Conservation (phyloP, 2,797 vertebrate species). For the Catharus ustulatus region DNA sequence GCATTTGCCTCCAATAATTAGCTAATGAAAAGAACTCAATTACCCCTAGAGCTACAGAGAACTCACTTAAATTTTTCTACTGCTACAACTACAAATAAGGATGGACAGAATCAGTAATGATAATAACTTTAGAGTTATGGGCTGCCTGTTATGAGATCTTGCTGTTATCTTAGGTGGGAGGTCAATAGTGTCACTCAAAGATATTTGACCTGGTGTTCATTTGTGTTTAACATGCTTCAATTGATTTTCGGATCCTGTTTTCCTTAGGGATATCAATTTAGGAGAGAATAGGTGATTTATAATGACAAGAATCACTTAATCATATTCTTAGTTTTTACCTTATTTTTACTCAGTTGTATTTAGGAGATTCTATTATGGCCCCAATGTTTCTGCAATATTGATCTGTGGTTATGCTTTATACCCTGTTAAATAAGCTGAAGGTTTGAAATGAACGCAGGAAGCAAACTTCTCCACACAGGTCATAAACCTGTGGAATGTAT, state of each 20-base stretch:
- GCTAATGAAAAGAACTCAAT: neutral
- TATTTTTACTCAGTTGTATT: neutral
- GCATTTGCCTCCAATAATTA: neutral
- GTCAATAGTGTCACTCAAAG: neutral
- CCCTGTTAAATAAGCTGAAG: neutral
- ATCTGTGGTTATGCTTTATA: neutral
- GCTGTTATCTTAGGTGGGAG: neutral
- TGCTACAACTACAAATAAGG: neutral
- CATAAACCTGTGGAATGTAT: neutral
- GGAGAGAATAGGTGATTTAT: neutral
- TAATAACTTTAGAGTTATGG: neutral
- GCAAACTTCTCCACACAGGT: neutral
- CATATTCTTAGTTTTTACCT: neutral
- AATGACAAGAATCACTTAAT: neutral
- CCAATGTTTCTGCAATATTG: neutral
- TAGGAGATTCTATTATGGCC: neutral
- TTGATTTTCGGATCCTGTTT: neutral
- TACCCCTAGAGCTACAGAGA: neutral
- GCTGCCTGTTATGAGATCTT: neutral
- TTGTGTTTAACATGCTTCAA: neutral
- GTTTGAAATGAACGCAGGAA: neutral
- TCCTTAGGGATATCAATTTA: neutral
- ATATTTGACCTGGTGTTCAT: neutral
- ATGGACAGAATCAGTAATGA: neutral
- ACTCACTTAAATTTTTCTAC: neutral